Evolutionary conservation across 2,797 vertebrate genomes (phyloP), one percentile per base, ranked within the genome.

Genomic region (Lacerta bilineata): DNA sequence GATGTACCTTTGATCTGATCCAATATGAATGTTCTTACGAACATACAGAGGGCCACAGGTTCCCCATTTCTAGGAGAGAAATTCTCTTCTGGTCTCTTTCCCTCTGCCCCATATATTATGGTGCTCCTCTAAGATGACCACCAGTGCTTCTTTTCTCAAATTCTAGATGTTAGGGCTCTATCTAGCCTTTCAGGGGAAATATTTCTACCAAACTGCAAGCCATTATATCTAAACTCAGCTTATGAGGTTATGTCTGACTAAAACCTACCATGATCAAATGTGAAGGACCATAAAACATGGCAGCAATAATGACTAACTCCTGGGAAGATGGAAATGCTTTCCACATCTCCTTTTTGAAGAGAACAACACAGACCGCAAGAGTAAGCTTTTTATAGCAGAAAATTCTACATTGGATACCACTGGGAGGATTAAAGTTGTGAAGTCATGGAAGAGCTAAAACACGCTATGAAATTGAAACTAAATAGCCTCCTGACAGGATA

Each of bases 341-440:
- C 39, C n/a, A 50, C 59, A 68, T 69, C n/a, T 76, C 4, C 8
- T 39, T 77, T 83, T 39, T 68, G n/a, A n/a, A 88, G 43, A 77
- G 80, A 88, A 87, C 71, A 76, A 69, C 50, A 76, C 18, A 76
- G 8, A 5, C 66, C 55, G 50, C 55, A 50, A 55, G 61, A 83
- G 41, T 69, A 33, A n/a, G 25, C n/a, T 83, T 66, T 20, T 77
- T 83, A 83, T 8, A 77, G 87, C 41, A 75, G 46, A 68, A 88
- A 78, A 83, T 83, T 23, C 80, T 75, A 46, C 76, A 75, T 55
- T 80, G 69, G 74, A 69, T 77, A 88, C 33, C 61, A 77, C 23
- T 33, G 50, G 23, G 61, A 83, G 29, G 43, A 76, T 29, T 77
- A 83, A 82, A 88, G 59, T 13, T 77, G 59, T 76, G 66, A 36